Evolutionary conservation across 2,113 vertebrate species (phyloP).

Genomic region (Isichthys henryi): DNA sequence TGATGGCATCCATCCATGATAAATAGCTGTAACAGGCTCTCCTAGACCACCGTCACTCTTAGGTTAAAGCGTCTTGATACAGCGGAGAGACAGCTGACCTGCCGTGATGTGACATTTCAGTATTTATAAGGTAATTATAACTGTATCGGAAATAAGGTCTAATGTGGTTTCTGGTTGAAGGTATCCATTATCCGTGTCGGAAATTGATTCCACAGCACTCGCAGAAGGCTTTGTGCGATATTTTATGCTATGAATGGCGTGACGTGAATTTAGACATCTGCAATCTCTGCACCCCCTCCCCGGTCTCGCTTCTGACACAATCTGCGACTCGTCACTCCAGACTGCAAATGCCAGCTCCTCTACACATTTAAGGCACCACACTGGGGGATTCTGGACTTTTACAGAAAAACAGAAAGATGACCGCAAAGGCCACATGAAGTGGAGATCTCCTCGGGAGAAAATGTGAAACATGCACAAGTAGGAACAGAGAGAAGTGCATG

Average conservation of each 20-base stretch:
- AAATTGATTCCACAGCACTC: not conserved
- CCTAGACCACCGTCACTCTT: not conserved
- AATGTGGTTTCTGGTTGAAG: not conserved
- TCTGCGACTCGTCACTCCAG: not conserved
- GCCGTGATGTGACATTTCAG: not conserved
- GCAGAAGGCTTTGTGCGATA: not conserved
- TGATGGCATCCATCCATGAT: not conserved
- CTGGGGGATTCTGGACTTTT: not conserved
- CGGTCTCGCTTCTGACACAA: not conserved
- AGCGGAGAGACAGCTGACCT: not conserved
- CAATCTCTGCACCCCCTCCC: not conserved
- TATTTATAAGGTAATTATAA: slow-evolving; percentile 19
- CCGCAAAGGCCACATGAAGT: not conserved
- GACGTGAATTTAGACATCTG: not conserved
- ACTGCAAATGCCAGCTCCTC: not conserved
- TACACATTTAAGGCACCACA: not conserved
- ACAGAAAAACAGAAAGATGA: not conserved
- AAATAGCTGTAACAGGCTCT: not conserved
- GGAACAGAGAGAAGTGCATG: not conserved
- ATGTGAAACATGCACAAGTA: not conserved
- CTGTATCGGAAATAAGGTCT: slow-evolving; percentile 5
- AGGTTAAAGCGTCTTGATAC: not conserved
- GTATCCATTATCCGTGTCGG: not conserved
- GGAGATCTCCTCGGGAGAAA: not conserved
- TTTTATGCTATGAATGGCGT: not conserved